These are phyloP conservation scores for Pantelozetes paolii DNA, from an alignment of 2,888 invertebrate species.

Conservation along the genomic window DNA sequence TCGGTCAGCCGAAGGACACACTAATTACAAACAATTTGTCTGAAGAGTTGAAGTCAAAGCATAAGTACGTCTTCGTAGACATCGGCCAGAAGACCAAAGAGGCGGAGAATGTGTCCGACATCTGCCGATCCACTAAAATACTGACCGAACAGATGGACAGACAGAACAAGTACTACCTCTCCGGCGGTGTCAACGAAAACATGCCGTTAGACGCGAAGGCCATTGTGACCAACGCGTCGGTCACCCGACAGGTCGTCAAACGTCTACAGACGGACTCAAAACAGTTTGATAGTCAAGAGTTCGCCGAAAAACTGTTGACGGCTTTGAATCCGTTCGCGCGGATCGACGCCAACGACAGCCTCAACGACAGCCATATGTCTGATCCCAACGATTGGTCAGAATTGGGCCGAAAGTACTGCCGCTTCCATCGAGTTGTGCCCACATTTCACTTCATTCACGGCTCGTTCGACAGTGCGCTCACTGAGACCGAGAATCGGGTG, in stretches of 20 bases:
- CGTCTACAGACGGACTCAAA: background rate
- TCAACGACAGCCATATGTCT: background rate
- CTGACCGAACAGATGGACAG: background rate
- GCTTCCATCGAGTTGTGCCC: constrained; percentile 1
- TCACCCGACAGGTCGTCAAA: background rate
- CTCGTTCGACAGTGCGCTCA: background rate
- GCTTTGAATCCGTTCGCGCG: background rate
- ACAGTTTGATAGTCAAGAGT: background rate
- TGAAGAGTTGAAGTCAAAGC: background rate
- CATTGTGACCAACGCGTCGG: background rate
- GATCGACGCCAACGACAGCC: background rate
- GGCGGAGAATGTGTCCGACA: background rate
- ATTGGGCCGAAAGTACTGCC: constrained; percentile 12
- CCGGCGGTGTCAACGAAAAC: background rate
- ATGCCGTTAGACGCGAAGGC: constrained; percentile 23
- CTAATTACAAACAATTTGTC: background rate
- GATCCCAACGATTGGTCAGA: constrained; percentile 14
- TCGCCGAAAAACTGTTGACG: background rate
- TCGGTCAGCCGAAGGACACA: background rate
- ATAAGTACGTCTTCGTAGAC: background rate
- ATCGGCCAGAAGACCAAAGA: constrained; percentile 4
- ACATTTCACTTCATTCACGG: constrained; percentile 15
- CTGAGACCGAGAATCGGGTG: too few relatives aligned
- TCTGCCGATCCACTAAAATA: background rate
- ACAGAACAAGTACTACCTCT: background rate